Evolutionary conservation across 2,888 invertebrate genomes (phyloP).

Genomic region (Serrognathus titanus): DNA sequence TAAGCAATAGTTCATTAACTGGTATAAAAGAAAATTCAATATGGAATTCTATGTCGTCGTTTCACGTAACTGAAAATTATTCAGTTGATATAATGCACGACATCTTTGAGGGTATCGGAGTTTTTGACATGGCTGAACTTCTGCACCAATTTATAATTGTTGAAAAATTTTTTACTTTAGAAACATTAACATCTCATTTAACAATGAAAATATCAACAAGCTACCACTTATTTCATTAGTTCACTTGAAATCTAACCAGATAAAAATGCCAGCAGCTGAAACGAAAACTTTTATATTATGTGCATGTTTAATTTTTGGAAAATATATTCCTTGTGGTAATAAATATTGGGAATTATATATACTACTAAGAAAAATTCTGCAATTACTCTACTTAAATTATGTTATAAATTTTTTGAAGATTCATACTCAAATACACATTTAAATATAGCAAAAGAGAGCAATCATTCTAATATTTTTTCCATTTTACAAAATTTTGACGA

Average conservation of each 20-base stretch:
- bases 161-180: conserved; percentile 19
- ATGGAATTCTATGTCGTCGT: conserved; percentile 20
- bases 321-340: conserved; percentile 21
- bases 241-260: conserved; percentile 17
- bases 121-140: conserved; percentile 20
- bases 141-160: conserved; percentile 20
- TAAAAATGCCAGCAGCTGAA: conserved; percentile 23
- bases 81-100: conserved; percentile 27
- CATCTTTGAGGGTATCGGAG: conserved; percentile 26
- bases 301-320: conserved; percentile 22
- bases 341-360: conserved; percentile 25
- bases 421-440: too few species aligned
- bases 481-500: too few species aligned
- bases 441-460: too few species aligned
- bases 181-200: too few species aligned
- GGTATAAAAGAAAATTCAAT: conserved; percentile 22
- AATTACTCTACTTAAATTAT: too few species aligned
- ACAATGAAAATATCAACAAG: conserved; percentile 21
- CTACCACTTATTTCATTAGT: conserved; percentile 20
- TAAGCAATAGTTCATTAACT: conserved; percentile 16
- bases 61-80: conserved; percentile 26
- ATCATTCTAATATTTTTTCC: too few species aligned
- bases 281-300: conserved; percentile 20
- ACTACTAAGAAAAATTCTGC: too few species aligned
- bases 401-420: too few species aligned